Conservation (phyloP, 2,888 invertebrate species). For the Entomobrya multifasciata region DNA sequence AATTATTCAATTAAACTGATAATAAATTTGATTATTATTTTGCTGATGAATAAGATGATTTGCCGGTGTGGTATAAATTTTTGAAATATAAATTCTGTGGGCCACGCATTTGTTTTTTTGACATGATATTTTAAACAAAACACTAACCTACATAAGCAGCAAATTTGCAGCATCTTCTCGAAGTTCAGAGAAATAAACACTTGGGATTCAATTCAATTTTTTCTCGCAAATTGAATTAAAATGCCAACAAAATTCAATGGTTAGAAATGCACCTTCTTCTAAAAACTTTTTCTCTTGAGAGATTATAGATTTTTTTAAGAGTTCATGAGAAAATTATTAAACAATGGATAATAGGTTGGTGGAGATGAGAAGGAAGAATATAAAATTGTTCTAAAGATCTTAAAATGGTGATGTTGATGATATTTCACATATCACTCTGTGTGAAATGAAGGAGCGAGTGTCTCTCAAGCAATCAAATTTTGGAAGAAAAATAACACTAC, state of each 20-base stretch:
- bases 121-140: conserved; percentile 73
- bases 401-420: too few species aligned
- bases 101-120: conserved; percentile 65
- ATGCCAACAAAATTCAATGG: conserved; percentile 35
- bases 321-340: conserved; percentile 61
- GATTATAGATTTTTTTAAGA: too few species aligned
- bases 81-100: conserved; percentile 52
- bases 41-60: conserved; percentile 48
- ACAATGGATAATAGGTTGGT: conserved; percentile 50
- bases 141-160: conserved; percentile 77
- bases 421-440: conserved; percentile 73
- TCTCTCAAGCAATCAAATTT: too few species aligned
- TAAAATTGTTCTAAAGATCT: too few species aligned
- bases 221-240: conserved; percentile 72
- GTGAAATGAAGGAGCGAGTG: conserved; percentile 75
- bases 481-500: too few species aligned
- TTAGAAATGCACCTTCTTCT: conserved; percentile 45
- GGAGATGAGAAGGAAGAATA: conserved; percentile 60
- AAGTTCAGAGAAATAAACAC: conserved; percentile 77
- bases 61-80: conserved; percentile 53
- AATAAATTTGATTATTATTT: too few species aligned
- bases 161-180: conserved; percentile 75
- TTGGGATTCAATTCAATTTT: conserved; percentile 76
- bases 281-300: too few species aligned
- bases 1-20: conserved; percentile 66